These are phyloP conservation scores for Cliona cf. orientalis DNA, from an alignment of 37 sponge, comb jelly and placozoan genomes.

Conservation along the genomic window DNA sequence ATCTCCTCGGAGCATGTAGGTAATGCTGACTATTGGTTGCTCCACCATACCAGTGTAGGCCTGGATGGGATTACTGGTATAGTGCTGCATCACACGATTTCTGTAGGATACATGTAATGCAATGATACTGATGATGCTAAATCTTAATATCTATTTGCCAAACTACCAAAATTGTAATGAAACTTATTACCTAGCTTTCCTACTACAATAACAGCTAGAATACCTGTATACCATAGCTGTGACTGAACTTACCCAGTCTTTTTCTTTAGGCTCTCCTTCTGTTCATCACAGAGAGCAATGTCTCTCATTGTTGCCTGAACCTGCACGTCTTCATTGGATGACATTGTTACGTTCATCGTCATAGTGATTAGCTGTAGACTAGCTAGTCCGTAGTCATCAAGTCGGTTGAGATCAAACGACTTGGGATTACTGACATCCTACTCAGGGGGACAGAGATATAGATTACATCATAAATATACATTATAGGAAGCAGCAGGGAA, in stretches of 20 bases:
- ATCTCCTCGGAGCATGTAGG: slow-evolving; percentile 27
- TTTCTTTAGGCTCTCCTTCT: slow-evolving; percentile 34
- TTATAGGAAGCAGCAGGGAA: not conserved
- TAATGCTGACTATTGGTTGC: slow-evolving; percentile 15
- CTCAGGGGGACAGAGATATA: too few relatives aligned
- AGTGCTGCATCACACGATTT: slow-evolving; percentile 67
- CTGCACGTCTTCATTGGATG: slow-evolving; percentile 44
- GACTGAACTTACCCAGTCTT: slow-evolving; percentile 46
- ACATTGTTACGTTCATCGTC: slow-evolving; percentile 10
- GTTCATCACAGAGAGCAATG: slow-evolving; percentile 40
- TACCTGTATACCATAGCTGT: not conserved
- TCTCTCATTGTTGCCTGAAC: slow-evolving; percentile 55
- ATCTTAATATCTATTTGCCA: too few relatives aligned
- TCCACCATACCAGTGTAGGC: slow-evolving; percentile 57
- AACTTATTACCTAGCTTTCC: too few relatives aligned
- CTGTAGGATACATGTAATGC: too few relatives aligned
- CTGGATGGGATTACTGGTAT: slow-evolving; percentile 59
- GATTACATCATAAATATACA: not conserved
- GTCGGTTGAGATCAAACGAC: not conserved
- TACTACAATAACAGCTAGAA: not conserved
- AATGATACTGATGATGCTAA: too few relatives aligned
- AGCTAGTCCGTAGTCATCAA: slow-evolving; percentile 22
- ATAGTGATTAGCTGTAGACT: slow-evolving; percentile 46
- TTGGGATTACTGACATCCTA: not conserved
- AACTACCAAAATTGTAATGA: too few relatives aligned